Base-by-base conservation (phyloP, 2,888 invertebrate species). In the Sceliomorpha sp. region DNA sequence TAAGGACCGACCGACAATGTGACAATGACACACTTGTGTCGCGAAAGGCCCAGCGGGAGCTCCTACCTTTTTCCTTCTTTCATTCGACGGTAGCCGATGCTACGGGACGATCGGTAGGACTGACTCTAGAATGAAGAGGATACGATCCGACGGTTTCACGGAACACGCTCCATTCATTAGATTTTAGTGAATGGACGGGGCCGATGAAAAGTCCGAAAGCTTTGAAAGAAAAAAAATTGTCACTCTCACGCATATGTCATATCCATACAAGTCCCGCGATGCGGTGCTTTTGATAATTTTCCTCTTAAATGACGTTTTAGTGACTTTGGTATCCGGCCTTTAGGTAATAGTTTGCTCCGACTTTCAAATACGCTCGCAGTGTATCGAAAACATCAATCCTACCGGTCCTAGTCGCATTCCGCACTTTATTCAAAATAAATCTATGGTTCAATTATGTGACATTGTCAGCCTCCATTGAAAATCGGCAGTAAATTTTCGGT, bases 1-100 rank as follows among this genome's bases (percentile, higher is more conserved):
- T 86, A 84, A 85, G 81, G 79, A 85, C 82, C 78, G 48, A 20
- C 63, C 45, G n/a, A n/a, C n/a, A n/a, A n/a, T n/a, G n/a, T n/a
- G 62, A 56, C 60, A 86, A 86, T 86, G 77, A 77, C 74, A 84
- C 85, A 85, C 87, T 87, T 87, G 86, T 84, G 82, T 85, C 80
- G 55, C 75, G 74, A 81, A 80, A 76, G 78, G 75, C 74, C 72
- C 78, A 79, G 80, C 82, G 75, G 79, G 82, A 64, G 71, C 69
- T 58, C 20, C 13, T 34, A 27, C 27, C 34, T 39, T 37, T 42
- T 48, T 58, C 42, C 53, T 56, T 62, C 51, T 42, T 59, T 64
- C 55, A 72, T 72, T 68, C 58, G 47, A 72, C 72, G 51, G 73
- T 64, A 68, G 58, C 64, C 40, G 34, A n/a, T n/a, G n/a, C n/a